Evolutionary conservation across 1,140 invertebrate species (phyloP).

Genomic region (Microplitis demolitor): DNA sequence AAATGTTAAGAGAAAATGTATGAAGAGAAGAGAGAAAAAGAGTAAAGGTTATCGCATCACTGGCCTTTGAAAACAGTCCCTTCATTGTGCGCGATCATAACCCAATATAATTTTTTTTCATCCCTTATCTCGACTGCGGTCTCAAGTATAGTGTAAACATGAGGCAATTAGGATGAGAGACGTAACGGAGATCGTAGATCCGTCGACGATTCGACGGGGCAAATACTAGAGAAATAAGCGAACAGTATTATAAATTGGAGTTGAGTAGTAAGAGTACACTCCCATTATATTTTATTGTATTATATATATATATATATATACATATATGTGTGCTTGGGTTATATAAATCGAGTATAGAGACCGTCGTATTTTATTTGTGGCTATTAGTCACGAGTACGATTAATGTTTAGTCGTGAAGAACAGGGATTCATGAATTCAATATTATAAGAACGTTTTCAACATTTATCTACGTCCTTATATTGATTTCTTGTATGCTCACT

Average conservation of each 20-base stretch:
- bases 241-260: not conserved
- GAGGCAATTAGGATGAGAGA: slow-evolving; percentile 3
- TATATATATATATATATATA: too few species aligned
- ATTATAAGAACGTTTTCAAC: too few species aligned
- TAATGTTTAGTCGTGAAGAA: not conserved
- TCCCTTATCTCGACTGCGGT: not conserved
- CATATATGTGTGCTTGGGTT: too few species aligned
- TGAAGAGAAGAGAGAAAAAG: not conserved
- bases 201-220: not conserved
- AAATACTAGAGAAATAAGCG: too few species aligned
- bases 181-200: not conserved
- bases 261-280: too few species aligned
- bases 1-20: too few species aligned
- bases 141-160: slow-evolving; percentile 9
- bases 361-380: not conserved
- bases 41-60: slow-evolving; percentile 21
- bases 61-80: not conserved
- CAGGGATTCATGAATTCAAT: too few species aligned
- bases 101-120: slow-evolving; percentile 5
- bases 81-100: slow-evolving; percentile 20
- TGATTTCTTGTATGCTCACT: too few species aligned
- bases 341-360: not conserved
- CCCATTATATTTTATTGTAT: too few species aligned
- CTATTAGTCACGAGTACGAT: slow-evolving; percentile 3
- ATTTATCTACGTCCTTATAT: too few species aligned